These are phyloP conservation scores for Sebastes trivittatus DNA, from an alignment of 2,797 vertebrate genomes.

Conservation along the genomic window DNA sequence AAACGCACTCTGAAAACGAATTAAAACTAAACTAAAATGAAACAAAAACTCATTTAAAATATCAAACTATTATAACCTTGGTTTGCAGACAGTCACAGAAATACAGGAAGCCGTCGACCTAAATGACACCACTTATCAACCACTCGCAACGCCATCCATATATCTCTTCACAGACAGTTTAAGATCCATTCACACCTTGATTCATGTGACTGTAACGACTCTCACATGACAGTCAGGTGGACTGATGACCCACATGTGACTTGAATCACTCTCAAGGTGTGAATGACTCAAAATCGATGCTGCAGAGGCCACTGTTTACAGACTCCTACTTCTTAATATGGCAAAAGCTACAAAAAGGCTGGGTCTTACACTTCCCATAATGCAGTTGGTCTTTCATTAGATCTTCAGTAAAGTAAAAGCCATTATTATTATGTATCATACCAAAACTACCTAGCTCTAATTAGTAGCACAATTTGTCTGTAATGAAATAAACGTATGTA, in stretches of 20 bases:
- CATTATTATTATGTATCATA: background rate
- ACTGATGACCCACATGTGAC: slow-evolving; percentile 6
- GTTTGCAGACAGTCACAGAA: background rate
- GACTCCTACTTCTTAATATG: background rate
- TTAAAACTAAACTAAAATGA: too few species aligned
- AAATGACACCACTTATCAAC: background rate
- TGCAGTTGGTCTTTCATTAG: background rate
- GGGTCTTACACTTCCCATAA: background rate
- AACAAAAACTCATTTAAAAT: too few species aligned
- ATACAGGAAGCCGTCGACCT: background rate
- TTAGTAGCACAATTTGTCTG: background rate
- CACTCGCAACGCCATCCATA: background rate
- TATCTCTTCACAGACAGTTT: background rate
- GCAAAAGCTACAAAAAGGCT: background rate
- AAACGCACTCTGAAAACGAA: too few species aligned
- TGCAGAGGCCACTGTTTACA: background rate
- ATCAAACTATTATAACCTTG: too few species aligned
- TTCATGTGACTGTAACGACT: background rate
- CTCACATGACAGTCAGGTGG: background rate
- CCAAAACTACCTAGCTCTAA: background rate
- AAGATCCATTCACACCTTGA: background rate
- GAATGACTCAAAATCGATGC: background rate
- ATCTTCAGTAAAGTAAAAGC: background rate
- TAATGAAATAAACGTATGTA: background rate
- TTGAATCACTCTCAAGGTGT: background rate